A percentile compares a stretch with the other conserved stretches of the same genome.
Conservation (phyloP, 64 coral and sea anemone genomes). For the Montipora sp. region DNA sequence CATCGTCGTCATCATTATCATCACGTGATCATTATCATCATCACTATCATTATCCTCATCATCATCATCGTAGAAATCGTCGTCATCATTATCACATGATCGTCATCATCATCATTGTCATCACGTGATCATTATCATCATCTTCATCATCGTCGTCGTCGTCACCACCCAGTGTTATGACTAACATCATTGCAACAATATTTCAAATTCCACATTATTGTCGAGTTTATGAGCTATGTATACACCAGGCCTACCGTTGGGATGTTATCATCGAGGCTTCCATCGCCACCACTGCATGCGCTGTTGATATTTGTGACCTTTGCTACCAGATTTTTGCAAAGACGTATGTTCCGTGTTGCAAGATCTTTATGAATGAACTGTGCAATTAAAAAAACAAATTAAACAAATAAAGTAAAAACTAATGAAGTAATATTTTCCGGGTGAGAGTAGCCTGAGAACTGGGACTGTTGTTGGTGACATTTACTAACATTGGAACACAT, state of each 20-base stretch:
- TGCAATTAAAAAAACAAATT: background rate
- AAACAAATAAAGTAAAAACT: background rate
- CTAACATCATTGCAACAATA: background rate
- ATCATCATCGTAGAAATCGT: background rate
- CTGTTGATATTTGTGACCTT: constrained; percentile 56
- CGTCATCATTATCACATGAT: background rate
- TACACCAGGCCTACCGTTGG: background rate
- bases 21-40: background rate
- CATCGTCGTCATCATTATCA: background rate
- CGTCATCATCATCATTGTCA: background rate
- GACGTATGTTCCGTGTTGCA: constrained; percentile 41
- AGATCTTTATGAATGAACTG: constrained; percentile 62
- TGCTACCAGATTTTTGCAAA: constrained; percentile 35
- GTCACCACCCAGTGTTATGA: too few relatives aligned
- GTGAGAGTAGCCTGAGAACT: too few relatives aligned
- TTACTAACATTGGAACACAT: too few relatives aligned
- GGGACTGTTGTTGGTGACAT: too few relatives aligned
- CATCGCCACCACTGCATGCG: background rate
- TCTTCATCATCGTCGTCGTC: background rate
- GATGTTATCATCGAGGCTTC: background rate
- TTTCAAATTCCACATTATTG: too few relatives aligned
- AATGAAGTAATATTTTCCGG: too few relatives aligned
- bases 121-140: background rate
- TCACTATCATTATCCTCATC: background rate
- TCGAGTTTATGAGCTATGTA: too few relatives aligned